Evolutionary conservation across 2,888 invertebrate species (phyloP).

Genomic region (Ormyrus nitidulus): DNA sequence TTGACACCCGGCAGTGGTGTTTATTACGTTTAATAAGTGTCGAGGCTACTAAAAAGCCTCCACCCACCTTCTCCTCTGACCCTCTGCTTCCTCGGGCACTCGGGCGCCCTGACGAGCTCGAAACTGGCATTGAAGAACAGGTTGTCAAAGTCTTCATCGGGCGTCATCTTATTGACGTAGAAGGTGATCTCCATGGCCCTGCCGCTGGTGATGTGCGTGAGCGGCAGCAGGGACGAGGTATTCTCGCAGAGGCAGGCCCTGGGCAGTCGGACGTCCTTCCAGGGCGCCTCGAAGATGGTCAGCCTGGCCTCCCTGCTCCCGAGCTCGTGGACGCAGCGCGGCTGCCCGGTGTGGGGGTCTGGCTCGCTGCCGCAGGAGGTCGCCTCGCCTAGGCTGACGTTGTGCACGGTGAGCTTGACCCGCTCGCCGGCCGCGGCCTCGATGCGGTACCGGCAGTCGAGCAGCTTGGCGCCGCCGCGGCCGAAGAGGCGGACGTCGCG

Average conservation of each 20-base stretch:
- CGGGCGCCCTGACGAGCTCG: slow-evolving; percentile 81
- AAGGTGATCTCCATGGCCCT: slow-evolving; percentile 86
- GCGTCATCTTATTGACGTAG: slow-evolving; percentile 83
- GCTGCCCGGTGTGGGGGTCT: slow-evolving; percentile 85
- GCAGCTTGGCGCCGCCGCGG: slow-evolving; percentile 85
- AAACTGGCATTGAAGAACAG: slow-evolving; percentile 86
- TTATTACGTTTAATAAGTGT: no score
- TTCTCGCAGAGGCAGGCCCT: slow-evolving; percentile 90
- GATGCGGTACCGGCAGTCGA: slow-evolving; percentile 87
- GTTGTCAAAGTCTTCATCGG: slow-evolving; percentile 88
- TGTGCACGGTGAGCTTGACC: slow-evolving; percentile 82
- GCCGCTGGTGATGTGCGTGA: slow-evolving; percentile 82
- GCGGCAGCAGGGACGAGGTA: slow-evolving; percentile 79
- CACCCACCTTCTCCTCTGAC: slow-evolving; percentile 77
- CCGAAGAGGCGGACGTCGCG: slow-evolving; percentile 89
- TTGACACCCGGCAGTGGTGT: no score
- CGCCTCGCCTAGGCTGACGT: slow-evolving; percentile 84
- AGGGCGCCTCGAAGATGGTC: slow-evolving; percentile 82
- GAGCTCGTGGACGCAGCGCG: slow-evolving; percentile 76
- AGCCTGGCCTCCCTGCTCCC: slow-evolving; percentile 75
- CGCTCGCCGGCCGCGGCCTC: slow-evolving; percentile 82
- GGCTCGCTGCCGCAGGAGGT: slow-evolving; percentile 82
- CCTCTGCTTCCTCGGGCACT: slow-evolving; percentile 81
- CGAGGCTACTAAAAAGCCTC: no score
- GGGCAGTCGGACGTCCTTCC: slow-evolving; percentile 83